Evolutionary conservation across 2,797 vertebrate genomes (phyloP).

Genomic region (Mus spretus): DNA sequence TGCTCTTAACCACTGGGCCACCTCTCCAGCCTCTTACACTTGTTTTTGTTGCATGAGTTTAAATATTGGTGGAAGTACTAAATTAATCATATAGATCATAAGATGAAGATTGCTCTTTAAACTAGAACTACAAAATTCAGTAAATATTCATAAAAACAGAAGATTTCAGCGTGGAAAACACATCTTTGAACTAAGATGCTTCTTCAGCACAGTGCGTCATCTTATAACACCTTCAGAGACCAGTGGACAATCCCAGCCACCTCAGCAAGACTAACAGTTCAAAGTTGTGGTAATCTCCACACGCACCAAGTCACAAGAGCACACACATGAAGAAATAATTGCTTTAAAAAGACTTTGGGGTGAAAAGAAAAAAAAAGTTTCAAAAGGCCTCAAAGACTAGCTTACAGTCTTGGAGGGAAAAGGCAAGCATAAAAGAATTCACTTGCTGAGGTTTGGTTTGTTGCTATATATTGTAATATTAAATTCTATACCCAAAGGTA

Average conservation of each 20-base stretch:
- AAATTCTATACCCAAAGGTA: not conserved
- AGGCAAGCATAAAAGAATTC: not conserved
- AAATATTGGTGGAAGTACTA: not conserved
- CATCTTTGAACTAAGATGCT: not conserved
- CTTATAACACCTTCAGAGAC: not conserved
- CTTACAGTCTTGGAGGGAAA: not conserved
- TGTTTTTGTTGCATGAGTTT: not conserved
- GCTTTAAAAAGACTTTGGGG: not conserved
- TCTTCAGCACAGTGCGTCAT: slow-evolving; percentile 1
- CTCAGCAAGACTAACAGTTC: not conserved
- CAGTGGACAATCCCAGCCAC: not conserved
- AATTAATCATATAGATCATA: slow-evolving; percentile 1
- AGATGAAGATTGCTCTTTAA: slow-evolving; percentile 9
- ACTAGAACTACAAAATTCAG: slow-evolving; percentile 23
- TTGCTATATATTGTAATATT: not conserved
- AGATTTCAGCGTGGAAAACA: not conserved
- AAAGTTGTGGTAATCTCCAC: not conserved
- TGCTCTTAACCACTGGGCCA: no score
- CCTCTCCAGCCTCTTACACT: not conserved
- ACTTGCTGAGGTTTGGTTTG: not conserved
- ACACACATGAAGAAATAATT: not conserved
- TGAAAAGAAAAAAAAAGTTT: not conserved
- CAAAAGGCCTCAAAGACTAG: not conserved
- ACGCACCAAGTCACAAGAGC: not conserved
- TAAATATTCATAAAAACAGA: slow-evolving; percentile 20